Conservation (phyloP, 2,888 invertebrate species). For the Odontomyia ornata region DNA sequence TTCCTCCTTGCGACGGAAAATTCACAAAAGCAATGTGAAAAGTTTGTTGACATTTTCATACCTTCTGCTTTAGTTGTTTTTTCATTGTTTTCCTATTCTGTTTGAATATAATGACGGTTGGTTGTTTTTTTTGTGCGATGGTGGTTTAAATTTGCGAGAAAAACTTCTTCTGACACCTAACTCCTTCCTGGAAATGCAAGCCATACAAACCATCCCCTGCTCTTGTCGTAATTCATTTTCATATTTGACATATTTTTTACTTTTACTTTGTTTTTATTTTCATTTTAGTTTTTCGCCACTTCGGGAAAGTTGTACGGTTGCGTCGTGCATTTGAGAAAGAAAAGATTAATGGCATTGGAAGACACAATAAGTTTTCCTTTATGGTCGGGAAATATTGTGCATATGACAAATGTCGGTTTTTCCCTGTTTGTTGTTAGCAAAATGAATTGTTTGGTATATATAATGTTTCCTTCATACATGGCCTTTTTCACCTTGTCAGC, state of each 20-base stretch:
- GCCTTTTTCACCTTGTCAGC: neutral
- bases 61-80: conserved; percentile 14
- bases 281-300: conserved; percentile 6
- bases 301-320: neutral
- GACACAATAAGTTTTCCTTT: conserved; percentile 20
- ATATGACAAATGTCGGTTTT: conserved; percentile 7
- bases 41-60: conserved; percentile 34
- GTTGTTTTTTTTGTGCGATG: neutral
- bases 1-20: neutral
- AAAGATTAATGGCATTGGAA: conserved; percentile 1
- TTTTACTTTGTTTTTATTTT: no score
- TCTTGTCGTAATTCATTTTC: neutral
- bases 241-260: conserved; percentile 8
- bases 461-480: neutral
- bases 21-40: neutral
- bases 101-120: neutral
- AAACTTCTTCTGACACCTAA: no score
- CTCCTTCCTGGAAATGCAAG: no score
- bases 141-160: no score
- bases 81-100: neutral
- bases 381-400: neutral
- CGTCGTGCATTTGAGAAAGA: neutral
- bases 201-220: neutral
- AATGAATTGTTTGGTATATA: neutral
- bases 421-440: neutral